A percentile compares a stretch with the other conserved stretches of the same genome.
phyloP scores from a whole-genome alignment of 2,113 vertebrate genomes.

The Ictidomys tridecemlineatus region DNA sequence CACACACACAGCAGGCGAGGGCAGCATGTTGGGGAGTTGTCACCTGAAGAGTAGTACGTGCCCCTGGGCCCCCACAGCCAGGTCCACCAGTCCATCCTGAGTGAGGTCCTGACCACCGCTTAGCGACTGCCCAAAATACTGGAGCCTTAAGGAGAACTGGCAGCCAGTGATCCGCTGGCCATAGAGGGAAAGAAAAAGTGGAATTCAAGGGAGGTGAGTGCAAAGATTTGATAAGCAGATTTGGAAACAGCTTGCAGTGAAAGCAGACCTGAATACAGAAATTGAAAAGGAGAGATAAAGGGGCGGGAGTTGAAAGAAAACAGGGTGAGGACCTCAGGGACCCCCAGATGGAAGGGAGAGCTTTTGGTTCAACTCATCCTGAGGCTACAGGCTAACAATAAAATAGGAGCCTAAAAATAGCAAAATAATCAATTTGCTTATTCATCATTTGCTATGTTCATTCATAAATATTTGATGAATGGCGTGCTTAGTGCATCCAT shows the following conservation, averaged over 20 bases:
- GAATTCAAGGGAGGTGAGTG: not conserved
- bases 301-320: not conserved
- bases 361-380: too few species aligned
- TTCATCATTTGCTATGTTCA: not conserved
- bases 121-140: slow-evolving; percentile 91
- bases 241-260: not conserved
- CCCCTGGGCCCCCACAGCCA: slow-evolving; percentile 89
- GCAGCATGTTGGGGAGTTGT: not conserved
- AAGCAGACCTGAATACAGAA: not conserved
- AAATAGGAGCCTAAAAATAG: not conserved
- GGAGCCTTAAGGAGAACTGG: slow-evolving; percentile 71
- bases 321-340: too few species aligned
- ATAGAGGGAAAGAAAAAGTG: not conserved
- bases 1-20: fast-evolving
- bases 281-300: not conserved
- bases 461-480: not conserved
- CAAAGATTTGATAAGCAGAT: not conserved
- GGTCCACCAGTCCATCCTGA: slow-evolving; percentile 88
- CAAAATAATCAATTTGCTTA: not conserved
- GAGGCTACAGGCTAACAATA: not conserved
- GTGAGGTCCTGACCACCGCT: slow-evolving; percentile 89
- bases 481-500: fast-evolving
- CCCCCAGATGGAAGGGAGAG: not conserved
- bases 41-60: slow-evolving; percentile 90
- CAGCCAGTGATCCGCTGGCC: slow-evolving; percentile 87